These are phyloP conservation scores for Strigamia maritima DNA, from an alignment of 2,888 invertebrate species.

Conservation along the genomic window DNA sequence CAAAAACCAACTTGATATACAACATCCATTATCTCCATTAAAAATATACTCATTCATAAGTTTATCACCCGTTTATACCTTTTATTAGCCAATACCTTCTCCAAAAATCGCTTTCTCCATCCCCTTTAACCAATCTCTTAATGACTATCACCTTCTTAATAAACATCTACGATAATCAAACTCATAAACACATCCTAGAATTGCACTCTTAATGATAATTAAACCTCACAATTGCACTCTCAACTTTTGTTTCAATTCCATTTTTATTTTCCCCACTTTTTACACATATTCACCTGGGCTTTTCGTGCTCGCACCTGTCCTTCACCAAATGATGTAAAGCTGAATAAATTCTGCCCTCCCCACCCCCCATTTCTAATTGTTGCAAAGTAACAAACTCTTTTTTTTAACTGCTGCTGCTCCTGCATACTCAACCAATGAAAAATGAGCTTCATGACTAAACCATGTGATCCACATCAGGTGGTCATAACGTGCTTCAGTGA, in stretches of 20 bases:
- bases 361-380: too few relatives aligned
- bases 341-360: conserved; percentile 1
- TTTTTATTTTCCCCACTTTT: neutral
- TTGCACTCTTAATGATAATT: conserved; percentile 21
- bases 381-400: too few relatives aligned
- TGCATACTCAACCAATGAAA: neutral
- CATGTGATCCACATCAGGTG: too few relatives aligned
- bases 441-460: neutral
- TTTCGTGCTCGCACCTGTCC: conserved; percentile 17
- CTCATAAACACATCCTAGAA: conserved; percentile 17
- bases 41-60: neutral
- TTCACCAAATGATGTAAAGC: neutral
- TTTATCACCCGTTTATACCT: neutral
- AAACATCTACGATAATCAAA: neutral
- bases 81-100: neutral
- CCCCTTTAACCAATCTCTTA: neutral
- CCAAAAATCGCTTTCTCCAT: neutral
- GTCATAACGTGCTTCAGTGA: neutral
- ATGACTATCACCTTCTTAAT: conserved; percentile 13
- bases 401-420: neutral
- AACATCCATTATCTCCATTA: neutral
- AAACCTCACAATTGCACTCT: neutral
- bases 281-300: neutral
- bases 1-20: too few relatives aligned
- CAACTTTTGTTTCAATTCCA: neutral